phyloP scores from a whole-genome alignment of 2,797 vertebrate genomes.

The Scarus forsteni region DNA sequence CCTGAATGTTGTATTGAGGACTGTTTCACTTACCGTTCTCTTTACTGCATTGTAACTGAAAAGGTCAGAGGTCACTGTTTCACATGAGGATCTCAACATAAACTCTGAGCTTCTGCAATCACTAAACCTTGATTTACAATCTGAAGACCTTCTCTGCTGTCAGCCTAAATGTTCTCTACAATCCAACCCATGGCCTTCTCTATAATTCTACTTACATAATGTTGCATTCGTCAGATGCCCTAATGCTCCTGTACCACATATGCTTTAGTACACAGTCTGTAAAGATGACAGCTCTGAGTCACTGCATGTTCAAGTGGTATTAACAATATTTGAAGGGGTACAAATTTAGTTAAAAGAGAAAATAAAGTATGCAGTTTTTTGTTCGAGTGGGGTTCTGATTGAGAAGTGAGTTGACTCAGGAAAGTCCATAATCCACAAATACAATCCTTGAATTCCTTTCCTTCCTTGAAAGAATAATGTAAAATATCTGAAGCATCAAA shows the following conservation, averaged over 20 bases:
- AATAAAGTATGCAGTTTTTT: background rate
- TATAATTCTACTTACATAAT: slow-evolving; percentile 7
- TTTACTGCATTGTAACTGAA: slow-evolving; percentile 11
- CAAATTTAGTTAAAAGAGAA: background rate
- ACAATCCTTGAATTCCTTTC: too few species aligned
- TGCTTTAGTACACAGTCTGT: background rate
- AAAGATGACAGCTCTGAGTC: background rate
- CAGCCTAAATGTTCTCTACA: background rate
- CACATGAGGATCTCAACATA: background rate
- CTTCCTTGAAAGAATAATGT: too few species aligned
- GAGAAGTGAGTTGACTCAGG: background rate
- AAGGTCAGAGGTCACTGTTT: slow-evolving; percentile 37
- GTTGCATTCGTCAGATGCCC: background rate
- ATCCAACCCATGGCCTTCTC: slow-evolving; percentile 12
- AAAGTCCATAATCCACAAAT: background rate
- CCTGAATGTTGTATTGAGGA: slow-evolving; percentile 9
- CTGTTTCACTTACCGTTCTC: background rate
- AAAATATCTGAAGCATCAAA: too few species aligned
- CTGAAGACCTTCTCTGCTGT: slow-evolving; percentile 9
- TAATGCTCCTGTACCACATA: background rate
- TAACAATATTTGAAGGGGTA: background rate
- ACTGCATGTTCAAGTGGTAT: background rate
- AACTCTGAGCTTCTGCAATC: slow-evolving; percentile 12
- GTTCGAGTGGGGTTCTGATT: background rate
- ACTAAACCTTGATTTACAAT: slow-evolving; percentile 7